These are phyloP conservation scores for Malaclemys terrapin DNA, from an alignment of 2,113 vertebrate species.

Conservation along the genomic window DNA sequence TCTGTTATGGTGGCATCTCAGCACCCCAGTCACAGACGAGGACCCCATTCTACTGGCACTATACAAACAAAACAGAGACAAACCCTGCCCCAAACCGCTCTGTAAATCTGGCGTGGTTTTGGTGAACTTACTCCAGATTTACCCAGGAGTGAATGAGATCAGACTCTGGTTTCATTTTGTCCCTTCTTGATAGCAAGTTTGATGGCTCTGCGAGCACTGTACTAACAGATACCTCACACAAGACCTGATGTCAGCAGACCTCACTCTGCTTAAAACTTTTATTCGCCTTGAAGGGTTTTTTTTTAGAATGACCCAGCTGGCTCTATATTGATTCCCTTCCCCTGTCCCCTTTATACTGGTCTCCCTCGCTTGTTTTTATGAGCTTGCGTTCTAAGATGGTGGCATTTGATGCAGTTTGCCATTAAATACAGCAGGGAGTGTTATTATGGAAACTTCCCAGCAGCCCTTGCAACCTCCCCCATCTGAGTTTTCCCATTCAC, in stretches of 20 bases:
- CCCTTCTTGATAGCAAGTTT: background rate
- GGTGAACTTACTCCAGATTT: background rate
- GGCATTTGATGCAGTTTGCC: background rate
- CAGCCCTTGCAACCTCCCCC: background rate
- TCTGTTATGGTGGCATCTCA: background rate
- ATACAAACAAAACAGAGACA: too few species aligned
- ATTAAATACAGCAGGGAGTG: background rate
- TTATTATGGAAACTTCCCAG: background rate
- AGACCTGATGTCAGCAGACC: background rate
- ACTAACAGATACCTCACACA: background rate
- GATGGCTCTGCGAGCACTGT: background rate
- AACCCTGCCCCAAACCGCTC: too few species aligned
- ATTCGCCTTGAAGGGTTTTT: background rate
- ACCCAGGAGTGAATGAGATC: background rate
- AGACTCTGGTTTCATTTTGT: background rate
- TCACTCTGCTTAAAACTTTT: background rate
- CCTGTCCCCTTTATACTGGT: background rate
- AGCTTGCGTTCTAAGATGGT: background rate
- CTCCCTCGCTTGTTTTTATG: background rate
- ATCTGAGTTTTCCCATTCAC: background rate
- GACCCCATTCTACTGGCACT: too few species aligned
- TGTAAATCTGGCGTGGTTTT: too few species aligned
- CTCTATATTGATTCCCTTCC: background rate
- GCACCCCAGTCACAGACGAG: too few species aligned
- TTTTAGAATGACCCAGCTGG: background rate